Conservation (phyloP, 35 echinoderm and acorn worm species). For the Lytechinus pictus region DNA sequence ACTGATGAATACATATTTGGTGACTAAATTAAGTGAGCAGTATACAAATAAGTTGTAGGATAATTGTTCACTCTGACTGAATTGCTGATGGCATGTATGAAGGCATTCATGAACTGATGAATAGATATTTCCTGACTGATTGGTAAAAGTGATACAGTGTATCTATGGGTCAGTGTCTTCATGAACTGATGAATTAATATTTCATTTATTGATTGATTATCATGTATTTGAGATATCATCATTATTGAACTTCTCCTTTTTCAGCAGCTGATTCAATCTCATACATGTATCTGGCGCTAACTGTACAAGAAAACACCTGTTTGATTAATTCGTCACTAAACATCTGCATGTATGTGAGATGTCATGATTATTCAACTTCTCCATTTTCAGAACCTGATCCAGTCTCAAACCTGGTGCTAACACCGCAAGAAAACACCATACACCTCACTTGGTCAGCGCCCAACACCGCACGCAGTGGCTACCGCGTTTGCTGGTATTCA, state of each 20-base stretch:
- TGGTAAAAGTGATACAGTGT: no score
- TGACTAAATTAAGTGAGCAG: no score
- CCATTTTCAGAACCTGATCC: neutral
- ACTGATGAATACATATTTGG: no score
- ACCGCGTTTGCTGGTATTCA: conserved; percentile 32
- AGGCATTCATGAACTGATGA: no score
- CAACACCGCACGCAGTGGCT: neutral
- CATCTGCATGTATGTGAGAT: neutral
- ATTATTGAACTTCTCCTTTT: neutral
- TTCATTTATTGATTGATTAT: no score
- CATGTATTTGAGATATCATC: neutral
- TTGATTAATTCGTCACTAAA: no score
- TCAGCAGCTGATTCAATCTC: neutral
- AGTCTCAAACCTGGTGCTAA: conserved; percentile 15
- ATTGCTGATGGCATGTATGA: no score
- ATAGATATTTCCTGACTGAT: no score
- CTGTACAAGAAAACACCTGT: neutral
- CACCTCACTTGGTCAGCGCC: conserved; percentile 26
- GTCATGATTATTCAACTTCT: neutral
- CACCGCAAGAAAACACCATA: conserved; percentile 21
- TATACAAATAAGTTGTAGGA: no score
- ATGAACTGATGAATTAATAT: no score
- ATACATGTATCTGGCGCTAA: conserved; percentile 27
- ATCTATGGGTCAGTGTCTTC: no score
- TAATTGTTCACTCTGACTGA: no score